Percentiles rank a stretch among this genome's conserved stretches.
phyloP scores from a whole-genome alignment of 2,113 vertebrate genomes.

The Mastomys coucha region DNA sequence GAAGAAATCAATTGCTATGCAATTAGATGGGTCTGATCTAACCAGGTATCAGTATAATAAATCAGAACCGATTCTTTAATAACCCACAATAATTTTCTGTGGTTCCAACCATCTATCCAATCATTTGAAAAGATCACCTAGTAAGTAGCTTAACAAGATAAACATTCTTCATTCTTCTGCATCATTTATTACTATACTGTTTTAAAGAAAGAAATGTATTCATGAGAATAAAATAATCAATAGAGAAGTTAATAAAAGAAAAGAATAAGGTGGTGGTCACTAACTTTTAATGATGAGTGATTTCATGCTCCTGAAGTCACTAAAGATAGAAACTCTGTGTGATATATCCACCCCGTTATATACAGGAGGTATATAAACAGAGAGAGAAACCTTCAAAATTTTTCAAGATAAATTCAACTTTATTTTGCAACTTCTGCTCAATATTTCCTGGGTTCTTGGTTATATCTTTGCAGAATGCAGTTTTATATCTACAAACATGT shows the following conservation, averaged over 20 bases:
- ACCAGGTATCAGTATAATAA: not conserved
- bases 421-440: not conserved
- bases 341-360: not conserved
- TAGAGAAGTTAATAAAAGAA: not conserved
- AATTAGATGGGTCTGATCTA: not conserved
- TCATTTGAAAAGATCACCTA: not conserved
- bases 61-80: not conserved
- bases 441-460: not conserved
- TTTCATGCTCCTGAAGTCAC: not conserved
- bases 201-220: constrained; percentile 18
- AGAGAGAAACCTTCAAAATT: not conserved
- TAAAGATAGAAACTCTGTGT: not conserved
- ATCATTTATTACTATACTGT: not conserved
- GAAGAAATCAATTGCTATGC: not conserved
- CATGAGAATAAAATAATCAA: not conserved
- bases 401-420: not conserved
- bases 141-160: not conserved
- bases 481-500: not conserved
- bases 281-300: not conserved
- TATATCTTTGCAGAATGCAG: not conserved
- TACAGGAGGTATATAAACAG: not conserved
- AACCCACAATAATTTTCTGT: not conserved
- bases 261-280: not conserved
- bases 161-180: not conserved
- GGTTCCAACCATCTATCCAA: not conserved